These are phyloP conservation scores for Formicarius rufipectus DNA, from an alignment of 2,113 vertebrate species.

Conservation along the genomic window DNA sequence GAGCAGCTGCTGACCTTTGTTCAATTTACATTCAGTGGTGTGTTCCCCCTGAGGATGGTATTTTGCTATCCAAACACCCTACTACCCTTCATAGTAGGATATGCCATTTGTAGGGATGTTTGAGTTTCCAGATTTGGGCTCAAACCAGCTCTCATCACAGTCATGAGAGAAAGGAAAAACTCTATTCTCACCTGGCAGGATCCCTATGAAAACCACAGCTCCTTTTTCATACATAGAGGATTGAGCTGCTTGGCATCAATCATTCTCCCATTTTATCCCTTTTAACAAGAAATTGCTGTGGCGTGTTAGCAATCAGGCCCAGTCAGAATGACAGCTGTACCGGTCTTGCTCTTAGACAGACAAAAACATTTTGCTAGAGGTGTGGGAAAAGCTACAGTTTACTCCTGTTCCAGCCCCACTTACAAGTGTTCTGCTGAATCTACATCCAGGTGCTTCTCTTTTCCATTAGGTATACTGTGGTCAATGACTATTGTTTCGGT, in stretches of 20 bases:
- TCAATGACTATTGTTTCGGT: constrained; percentile 97
- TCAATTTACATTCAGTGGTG: neutral
- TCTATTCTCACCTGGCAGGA: neutral
- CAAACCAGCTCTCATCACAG: neutral
- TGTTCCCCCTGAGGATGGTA: neutral
- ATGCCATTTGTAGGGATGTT: neutral
- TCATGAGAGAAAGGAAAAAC: neutral
- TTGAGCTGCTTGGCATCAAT: neutral
- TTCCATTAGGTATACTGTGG: constrained; percentile 84
- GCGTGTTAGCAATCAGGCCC: neutral
- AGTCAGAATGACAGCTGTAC: neutral
- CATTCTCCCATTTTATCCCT: neutral
- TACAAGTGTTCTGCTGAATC: constrained; percentile 87
- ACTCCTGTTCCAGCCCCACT: constrained; percentile 49
- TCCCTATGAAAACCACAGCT: neutral
- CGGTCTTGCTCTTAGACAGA: neutral
- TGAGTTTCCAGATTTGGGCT: neutral
- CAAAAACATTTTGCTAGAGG: neutral
- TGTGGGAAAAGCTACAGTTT: neutral
- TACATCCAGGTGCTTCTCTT: constrained; percentile 85
- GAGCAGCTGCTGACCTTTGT: neutral
- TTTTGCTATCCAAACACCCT: neutral
- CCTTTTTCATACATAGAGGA: neutral
- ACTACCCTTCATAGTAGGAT: neutral
- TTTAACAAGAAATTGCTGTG: neutral